Conservation (phyloP, 1,140 invertebrate species). For the Euwallacea similis region DNA sequence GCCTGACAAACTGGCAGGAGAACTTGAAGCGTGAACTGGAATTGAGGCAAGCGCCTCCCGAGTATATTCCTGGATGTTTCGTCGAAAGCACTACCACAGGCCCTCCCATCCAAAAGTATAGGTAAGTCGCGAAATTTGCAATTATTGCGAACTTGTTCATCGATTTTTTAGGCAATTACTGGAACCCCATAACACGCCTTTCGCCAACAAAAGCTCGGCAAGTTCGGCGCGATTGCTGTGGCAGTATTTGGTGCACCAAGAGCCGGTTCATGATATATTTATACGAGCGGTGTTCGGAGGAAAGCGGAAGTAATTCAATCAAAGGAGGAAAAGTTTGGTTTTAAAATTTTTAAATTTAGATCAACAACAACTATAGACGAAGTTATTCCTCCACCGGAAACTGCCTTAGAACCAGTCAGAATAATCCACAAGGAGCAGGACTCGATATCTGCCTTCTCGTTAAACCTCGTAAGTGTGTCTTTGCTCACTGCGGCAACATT, state of each 20-base stretch:
- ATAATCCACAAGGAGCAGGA: conserved; percentile 99
- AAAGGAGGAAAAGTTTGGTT: not conserved
- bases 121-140: conserved; percentile 51
- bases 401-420: conserved; percentile 77
- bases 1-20: conserved; percentile 87
- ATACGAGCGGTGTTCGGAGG: conserved; percentile 94
- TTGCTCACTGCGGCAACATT: not conserved
- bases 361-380: conserved; percentile 57
- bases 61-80: conserved; percentile 85
- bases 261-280: conserved; percentile 92
- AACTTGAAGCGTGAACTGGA: conserved; percentile 74
- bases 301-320: conserved; percentile 56
- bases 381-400: conserved; percentile 51
- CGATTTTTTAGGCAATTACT: conserved; percentile 61
- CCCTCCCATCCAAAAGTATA: conserved; percentile 91
- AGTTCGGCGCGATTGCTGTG: conserved; percentile 86
- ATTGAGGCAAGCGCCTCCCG: conserved; percentile 70
- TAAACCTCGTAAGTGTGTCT: conserved; percentile 75
- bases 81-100: conserved; percentile 68
- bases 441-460: conserved; percentile 94
- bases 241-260: conserved; percentile 92
- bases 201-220: conserved; percentile 74
- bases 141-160: conserved; percentile 9
- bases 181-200: conserved; percentile 94
- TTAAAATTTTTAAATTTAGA: conserved; percentile 39